Conservation (phyloP, 2,888 invertebrate genomes). For the Neoitamus cyanurus region DNA sequence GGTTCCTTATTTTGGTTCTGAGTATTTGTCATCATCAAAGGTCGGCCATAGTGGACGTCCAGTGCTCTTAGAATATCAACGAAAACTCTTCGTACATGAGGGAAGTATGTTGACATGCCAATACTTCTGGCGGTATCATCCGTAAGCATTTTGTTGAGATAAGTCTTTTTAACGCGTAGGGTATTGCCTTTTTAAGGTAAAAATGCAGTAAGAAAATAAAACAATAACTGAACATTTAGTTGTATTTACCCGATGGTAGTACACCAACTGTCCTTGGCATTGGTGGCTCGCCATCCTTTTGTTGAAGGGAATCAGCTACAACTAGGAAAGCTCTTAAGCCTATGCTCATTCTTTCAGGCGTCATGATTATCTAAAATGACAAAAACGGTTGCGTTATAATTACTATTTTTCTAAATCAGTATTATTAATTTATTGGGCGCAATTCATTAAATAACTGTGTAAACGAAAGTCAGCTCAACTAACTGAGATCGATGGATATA, state of each 20-base stretch:
- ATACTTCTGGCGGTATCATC: conserved; percentile 96
- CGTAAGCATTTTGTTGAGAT: conserved; percentile 94
- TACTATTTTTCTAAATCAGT: no score
- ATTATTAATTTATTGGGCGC: no score
- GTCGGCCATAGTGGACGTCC: conserved; percentile 96
- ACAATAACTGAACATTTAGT: neutral
- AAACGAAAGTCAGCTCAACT: no score
- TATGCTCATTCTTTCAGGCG: conserved; percentile 98
- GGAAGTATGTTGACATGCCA: conserved; percentile 97
- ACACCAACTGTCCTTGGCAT: conserved; percentile 97
- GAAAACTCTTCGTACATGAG: conserved; percentile 93
- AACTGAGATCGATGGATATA: no score
- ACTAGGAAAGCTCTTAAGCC: conserved; percentile 97
- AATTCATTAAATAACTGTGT: no score
- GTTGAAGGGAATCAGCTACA: conserved; percentile 97
- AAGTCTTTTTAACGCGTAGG: conserved; percentile 93
- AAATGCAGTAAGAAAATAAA: neutral
- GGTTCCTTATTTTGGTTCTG: conserved; percentile 96
- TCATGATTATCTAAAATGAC: conserved; percentile 77
- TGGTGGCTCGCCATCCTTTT: conserved; percentile 98
- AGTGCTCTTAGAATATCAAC: conserved; percentile 94
- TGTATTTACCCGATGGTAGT: conserved; percentile 75
- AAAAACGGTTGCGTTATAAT: neutral
- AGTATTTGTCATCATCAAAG: conserved; percentile 94
- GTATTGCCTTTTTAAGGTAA: conserved; percentile 77